Evolutionary conservation across 2,888 invertebrate species (phyloP).

Genomic region (Bembecia ichneumoniformis): DNA sequence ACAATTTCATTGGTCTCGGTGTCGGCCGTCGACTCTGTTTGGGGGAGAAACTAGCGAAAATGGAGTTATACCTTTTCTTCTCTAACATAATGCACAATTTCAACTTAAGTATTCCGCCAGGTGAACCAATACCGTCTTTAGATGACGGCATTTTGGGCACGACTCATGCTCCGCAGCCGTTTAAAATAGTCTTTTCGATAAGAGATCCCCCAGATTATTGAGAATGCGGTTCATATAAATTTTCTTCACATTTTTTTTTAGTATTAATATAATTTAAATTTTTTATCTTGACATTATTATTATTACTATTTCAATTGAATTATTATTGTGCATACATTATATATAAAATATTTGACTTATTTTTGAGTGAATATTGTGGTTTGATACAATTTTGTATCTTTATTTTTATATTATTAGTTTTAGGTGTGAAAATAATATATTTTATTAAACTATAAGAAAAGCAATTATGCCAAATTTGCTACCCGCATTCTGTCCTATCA

Average conservation of each 20-base stretch:
- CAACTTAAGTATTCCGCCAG: conserved; percentile 77
- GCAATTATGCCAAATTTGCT: too few species aligned
- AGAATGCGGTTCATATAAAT: background rate
- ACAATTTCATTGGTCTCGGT: conserved; percentile 88
- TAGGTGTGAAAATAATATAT: background rate
- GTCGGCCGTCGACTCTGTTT: conserved; percentile 88
- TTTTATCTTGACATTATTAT: too few species aligned
- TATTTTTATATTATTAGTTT: background rate
- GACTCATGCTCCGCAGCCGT: conserved; percentile 78
- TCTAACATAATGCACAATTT: conserved; percentile 83
- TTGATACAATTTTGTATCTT: too few species aligned
- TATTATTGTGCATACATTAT: too few species aligned
- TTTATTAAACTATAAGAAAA: too few species aligned
- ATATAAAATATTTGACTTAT: too few species aligned
- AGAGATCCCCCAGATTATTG: background rate
- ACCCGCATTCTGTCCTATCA: too few species aligned
- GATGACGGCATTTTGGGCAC: conserved; percentile 80
- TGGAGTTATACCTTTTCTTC: conserved; percentile 88
- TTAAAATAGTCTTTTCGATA: conserved; percentile 15
- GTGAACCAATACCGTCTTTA: conserved; percentile 77
- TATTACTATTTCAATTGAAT: too few species aligned
- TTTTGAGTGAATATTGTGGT: too few species aligned
- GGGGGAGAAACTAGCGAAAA: conserved; percentile 84
- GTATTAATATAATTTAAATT: too few species aligned
- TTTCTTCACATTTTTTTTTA: too few species aligned